phyloP scores from a whole-genome alignment of 2,888 invertebrate species.

The Nemotelus nigrinus region DNA sequence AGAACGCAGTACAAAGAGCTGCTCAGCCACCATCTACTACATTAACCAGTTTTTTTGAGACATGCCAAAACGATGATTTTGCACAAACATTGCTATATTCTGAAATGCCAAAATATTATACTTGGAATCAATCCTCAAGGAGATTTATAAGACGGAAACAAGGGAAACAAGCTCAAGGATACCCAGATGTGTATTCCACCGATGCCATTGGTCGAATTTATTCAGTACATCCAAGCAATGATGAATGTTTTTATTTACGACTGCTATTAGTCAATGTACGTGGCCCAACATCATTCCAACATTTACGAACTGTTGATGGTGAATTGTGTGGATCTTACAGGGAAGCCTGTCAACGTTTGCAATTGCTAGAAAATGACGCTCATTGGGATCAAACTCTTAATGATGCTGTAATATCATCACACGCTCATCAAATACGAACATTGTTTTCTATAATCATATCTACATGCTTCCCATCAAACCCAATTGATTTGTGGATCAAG shows the following conservation, averaged over 20 bases:
- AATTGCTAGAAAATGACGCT: constrained; percentile 57
- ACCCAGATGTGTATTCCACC: constrained; percentile 55
- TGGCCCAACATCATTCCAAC: constrained; percentile 58
- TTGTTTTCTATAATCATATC: constrained; percentile 54
- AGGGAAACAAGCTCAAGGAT: constrained; percentile 55
- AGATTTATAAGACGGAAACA: constrained; percentile 57
- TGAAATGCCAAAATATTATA: constrained; percentile 58
- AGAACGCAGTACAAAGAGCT: constrained; percentile 46
- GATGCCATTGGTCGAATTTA: constrained; percentile 59
- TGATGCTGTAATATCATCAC: constrained; percentile 51
- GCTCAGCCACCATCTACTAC: constrained; percentile 53
- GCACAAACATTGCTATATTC: constrained; percentile 58
- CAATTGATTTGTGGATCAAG: constrained; percentile 54
- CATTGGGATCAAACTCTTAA: constrained; percentile 54
- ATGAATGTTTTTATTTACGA: constrained; percentile 59
- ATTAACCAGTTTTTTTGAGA: constrained; percentile 57
- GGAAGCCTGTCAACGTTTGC: constrained; percentile 57
- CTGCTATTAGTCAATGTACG: constrained; percentile 58
- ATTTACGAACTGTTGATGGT: constrained; percentile 60
- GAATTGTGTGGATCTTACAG: constrained; percentile 57
- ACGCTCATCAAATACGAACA: constrained; percentile 53
- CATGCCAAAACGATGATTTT: constrained; percentile 55
- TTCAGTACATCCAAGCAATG: constrained; percentile 58
- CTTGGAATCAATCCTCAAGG: constrained; percentile 57
- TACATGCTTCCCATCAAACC: constrained; percentile 53